Conservation (phyloP, 2,888 invertebrate species). For the Calliopum simillimum region DNA sequence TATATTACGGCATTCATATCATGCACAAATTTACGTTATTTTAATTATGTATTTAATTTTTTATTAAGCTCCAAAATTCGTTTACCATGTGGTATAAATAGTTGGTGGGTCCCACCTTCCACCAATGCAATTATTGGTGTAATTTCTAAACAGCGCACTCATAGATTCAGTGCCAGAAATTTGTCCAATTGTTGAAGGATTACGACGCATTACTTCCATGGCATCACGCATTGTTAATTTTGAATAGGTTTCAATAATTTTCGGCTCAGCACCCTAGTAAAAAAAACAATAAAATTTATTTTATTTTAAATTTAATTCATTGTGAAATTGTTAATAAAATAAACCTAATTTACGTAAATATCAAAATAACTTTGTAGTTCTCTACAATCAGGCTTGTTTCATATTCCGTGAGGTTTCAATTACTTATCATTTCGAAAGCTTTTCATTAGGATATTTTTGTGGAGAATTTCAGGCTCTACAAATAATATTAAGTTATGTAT, state of each 20-base stretch:
- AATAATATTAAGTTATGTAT: too few relatives aligned
- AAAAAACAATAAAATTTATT: conserved; percentile 17
- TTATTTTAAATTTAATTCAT: background rate
- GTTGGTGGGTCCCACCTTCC: conserved; percentile 79
- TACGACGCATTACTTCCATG: conserved; percentile 89
- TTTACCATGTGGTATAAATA: conserved; percentile 70
- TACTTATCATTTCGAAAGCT: too few relatives aligned
- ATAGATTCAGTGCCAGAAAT: conserved; percentile 90
- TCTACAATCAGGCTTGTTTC: too few relatives aligned
- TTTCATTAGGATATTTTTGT: too few relatives aligned
- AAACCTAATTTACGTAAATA: too few relatives aligned
- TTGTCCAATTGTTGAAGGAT: conserved; percentile 87
- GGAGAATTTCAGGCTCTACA: too few relatives aligned
- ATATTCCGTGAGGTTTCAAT: too few relatives aligned
- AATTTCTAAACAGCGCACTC: conserved; percentile 91
- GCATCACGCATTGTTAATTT: conserved; percentile 94
- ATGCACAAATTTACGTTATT: conserved; percentile 37
- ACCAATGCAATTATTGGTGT: conserved; percentile 85
- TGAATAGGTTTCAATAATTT: conserved; percentile 93
- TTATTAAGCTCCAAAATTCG: conserved; percentile 68
- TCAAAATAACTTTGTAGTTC: too few relatives aligned
- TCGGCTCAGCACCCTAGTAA: conserved; percentile 82
- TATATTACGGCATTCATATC: conserved; percentile 18
- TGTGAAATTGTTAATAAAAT: background rate
- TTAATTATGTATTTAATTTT: conserved; percentile 44